A percentile compares a stretch with the other conserved stretches of the same genome.
phyloP scores from a whole-genome alignment of 2,113 vertebrate species.

The Chaenocephalus aceratus region DNA sequence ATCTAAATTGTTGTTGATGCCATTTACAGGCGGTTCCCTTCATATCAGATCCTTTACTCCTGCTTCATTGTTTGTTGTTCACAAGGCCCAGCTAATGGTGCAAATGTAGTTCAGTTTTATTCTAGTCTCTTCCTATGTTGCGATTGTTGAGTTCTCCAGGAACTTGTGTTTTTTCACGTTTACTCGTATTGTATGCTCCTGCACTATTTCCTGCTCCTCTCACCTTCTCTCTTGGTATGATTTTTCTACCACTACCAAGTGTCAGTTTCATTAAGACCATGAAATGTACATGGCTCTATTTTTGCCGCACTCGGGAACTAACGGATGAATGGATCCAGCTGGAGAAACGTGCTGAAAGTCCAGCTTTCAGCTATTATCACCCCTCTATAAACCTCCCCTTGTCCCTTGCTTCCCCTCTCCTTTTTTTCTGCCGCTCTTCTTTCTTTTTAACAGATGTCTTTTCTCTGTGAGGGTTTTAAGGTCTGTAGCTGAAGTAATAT shows the following conservation, averaged over 20 bases:
- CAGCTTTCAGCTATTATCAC: constrained; percentile 71
- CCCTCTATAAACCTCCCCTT: constrained; percentile 52
- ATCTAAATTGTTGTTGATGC: constrained; percentile 29
- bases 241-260: constrained; percentile 23
- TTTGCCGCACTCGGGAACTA: constrained; percentile 33
- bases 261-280: constrained; percentile 33
- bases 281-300: constrained; percentile 41
- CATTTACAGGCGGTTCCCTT: constrained; percentile 2
- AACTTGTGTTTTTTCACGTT: constrained; percentile 9
- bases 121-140: constrained; percentile 8
- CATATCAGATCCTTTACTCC: constrained; percentile 16
- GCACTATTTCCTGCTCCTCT: constrained; percentile 10
- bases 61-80: constrained; percentile 31
- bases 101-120: constrained; percentile 46
- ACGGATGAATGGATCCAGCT: constrained; percentile 60
- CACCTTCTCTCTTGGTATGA: background rate
- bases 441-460: constrained; percentile 75
- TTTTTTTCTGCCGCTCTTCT: constrained; percentile 41
- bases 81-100: constrained; percentile 5
- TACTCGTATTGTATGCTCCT: background rate
- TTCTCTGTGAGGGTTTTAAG: constrained; percentile 69
- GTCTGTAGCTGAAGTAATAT: constrained; percentile 79
- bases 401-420: constrained; percentile 45
- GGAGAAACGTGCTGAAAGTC: constrained; percentile 66
- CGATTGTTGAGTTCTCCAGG: constrained; percentile 7